Percentiles rank a stretch among this genome's conserved stretches.
phyloP scores from a whole-genome alignment of 2,113 vertebrate genomes.

The Sitta europaea region DNA sequence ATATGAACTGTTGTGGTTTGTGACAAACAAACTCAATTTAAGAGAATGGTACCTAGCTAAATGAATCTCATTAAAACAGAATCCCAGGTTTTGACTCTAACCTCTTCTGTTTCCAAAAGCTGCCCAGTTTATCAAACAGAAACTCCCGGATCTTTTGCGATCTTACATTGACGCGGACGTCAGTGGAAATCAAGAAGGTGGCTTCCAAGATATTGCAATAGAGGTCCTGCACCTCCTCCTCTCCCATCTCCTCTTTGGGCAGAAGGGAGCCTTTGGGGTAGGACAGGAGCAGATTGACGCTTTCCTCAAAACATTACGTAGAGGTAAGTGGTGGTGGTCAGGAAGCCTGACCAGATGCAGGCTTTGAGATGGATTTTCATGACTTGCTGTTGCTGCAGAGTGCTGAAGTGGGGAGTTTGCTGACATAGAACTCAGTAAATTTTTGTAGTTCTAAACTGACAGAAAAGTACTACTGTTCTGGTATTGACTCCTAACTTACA shows the following conservation, averaged over 20 bases:
- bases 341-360: background rate
- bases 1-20: background rate
- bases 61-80: background rate
- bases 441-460: background rate
- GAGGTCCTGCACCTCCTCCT: slow-evolving; percentile 99
- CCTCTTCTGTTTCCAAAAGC: slow-evolving; percentile 64
- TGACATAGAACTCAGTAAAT: background rate
- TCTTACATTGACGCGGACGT: slow-evolving; percentile 99
- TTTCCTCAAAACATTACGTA: slow-evolving; percentile 97
- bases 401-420: background rate
- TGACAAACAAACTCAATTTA: background rate
- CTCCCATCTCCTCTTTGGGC: slow-evolving; percentile 98
- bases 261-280: slow-evolving; percentile 98
- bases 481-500: background rate
- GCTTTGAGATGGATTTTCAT: background rate
- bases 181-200: slow-evolving; percentile 98
- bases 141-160: slow-evolving; percentile 96
- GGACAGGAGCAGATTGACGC: slow-evolving; percentile 99
- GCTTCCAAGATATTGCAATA: slow-evolving; percentile 99
- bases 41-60: background rate
- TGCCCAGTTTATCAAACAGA: slow-evolving; percentile 98
- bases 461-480: background rate
- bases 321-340: slow-evolving; percentile 76
- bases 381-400: background rate
- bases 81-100: background rate